Base-by-base conservation (phyloP, 2,113 vertebrate genomes). In the Butorides virescens region DNA sequence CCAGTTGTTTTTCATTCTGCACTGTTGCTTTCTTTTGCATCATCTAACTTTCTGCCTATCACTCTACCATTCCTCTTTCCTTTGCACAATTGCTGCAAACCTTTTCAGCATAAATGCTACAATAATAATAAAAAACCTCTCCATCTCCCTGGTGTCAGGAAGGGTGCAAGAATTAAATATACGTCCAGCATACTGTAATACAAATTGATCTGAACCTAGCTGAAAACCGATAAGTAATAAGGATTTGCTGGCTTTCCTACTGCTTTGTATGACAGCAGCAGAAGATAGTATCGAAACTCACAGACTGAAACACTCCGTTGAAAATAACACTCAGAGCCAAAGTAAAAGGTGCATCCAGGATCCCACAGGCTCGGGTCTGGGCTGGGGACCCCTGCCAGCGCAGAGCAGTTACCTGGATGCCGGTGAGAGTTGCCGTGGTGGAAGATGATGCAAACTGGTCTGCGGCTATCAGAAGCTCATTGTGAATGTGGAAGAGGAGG, bases 221-320 rank as follows among this genome's bases (percentile, higher is more conserved):
- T 77, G 72, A 88, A 96, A 97, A 66, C 95, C 92, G 72, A 90
- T 96, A 96, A 94, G 72, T 92, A 94, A 94, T 96, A 86, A 94
- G 72, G 95, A 92, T 96, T 95, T 97, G 67, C 22, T 90, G 90
- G 50, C 82, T 96, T 95, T 88, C 66, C 72, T 95, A 29, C 78
- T 14, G 67, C 72, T 77, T 71, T 61, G 59, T 83, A 5, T 94
- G 95, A 96, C 95, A 97, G 95, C 78, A 74, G 44, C 10, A 83
- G 74, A 76, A 86, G 90, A 94, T 68, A 25, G 13, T 23, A 93
- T 94, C 82, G 47, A 86, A 92, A 47, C 47, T 56, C 62, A 72
- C 55, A 49, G 21, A 11, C 77, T 90, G 85, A 83, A 92, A 68
- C 25, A 72, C 34, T 67, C 70, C 1, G 6, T 36, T 68, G 50